Evolutionary conservation across 2,888 invertebrate genomes (phyloP), one percentile per base, ranked within the genome.

Genomic region (Phortica okadai): DNA sequence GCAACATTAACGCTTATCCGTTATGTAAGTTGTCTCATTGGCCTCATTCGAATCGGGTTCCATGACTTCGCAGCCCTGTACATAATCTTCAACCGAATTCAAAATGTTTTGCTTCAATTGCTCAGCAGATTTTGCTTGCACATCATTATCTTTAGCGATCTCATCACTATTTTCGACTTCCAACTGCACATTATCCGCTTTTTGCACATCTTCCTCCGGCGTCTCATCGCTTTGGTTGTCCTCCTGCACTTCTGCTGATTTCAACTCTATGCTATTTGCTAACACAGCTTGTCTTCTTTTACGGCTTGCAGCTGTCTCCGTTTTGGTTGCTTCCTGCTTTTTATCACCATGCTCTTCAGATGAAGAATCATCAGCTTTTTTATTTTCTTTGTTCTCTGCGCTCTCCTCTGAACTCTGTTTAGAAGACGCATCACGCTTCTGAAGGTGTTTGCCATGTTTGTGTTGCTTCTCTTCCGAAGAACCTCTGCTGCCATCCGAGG

Each of bases 11-110:
- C 62, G 74, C 16, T 59, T 16, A 21, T 6, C 44, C 78, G 80
- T 74, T 80, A 73, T 74, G 56, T 84, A 87, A 41, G 81, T 82
- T 4, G 85, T 86, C 64, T 89, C 88, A 72, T 89, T 87, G 21
- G 78, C 81, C 80, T 88, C 89, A 21, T 87, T 80, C 10, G 88
- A 84, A 70, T 81, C 79, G 14, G 81, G 80, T 64, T 87, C 88
- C 75, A 81, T 81, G 33, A 82, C 88, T 62, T 87, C 89, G 69
- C 89, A 89, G 44, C 89, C 90, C 77, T 86, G 87, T 0, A 82
- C 89, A 75, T 89, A 89, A 62, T 89, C 89, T 69, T 89, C 86
- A 25, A 81, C 78, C 0, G 83, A 82, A 50, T 79, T 80, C 14
- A 79, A 67, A 33, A 33, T 74, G 56, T 59, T 58, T 42, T 58